A percentile compares a stretch with the other conserved stretches of the same genome.
Conservation (phyloP, 2,113 vertebrate genomes). For the Urocolius indicus region DNA sequence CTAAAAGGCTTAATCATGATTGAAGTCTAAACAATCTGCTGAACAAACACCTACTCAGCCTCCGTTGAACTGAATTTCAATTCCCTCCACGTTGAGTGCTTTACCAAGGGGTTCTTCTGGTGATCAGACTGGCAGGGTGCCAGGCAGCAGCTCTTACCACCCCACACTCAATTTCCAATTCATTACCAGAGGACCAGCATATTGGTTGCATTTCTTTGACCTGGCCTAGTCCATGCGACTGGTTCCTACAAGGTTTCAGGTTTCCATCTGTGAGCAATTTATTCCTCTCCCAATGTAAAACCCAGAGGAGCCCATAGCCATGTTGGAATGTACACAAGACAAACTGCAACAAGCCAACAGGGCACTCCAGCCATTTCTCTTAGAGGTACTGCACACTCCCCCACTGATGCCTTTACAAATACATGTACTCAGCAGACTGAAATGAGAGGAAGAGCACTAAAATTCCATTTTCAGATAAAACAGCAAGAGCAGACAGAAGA, state of each 20-base stretch:
- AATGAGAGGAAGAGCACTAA: background rate
- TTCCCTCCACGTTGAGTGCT: background rate
- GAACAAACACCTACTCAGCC: background rate
- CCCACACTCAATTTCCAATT: background rate
- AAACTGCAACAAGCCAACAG: background rate
- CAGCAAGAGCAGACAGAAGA: background rate
- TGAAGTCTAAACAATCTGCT: slow-evolving; percentile 46
- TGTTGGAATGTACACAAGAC: background rate
- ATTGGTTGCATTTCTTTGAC: background rate
- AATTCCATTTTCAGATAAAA: background rate
- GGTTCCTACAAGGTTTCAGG: background rate
- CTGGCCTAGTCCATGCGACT: no score
- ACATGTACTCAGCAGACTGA: background rate
- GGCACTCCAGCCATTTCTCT: background rate
- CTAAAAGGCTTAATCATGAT: slow-evolving; percentile 52
- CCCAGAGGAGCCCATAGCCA: background rate
- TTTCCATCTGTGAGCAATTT: background rate
- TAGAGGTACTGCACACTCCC: background rate
- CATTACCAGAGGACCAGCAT: background rate
- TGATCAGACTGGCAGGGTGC: background rate
- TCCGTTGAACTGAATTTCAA: background rate
- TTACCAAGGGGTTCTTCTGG: background rate
- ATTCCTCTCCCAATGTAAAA: background rate
- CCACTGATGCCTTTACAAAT: background rate
- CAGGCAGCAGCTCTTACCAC: background rate